Percentiles rank a stretch among this genome's conserved stretches.
Evolutionary conservation across 2,113 vertebrate genomes (phyloP).

Genomic region (Otis tarda): DNA sequence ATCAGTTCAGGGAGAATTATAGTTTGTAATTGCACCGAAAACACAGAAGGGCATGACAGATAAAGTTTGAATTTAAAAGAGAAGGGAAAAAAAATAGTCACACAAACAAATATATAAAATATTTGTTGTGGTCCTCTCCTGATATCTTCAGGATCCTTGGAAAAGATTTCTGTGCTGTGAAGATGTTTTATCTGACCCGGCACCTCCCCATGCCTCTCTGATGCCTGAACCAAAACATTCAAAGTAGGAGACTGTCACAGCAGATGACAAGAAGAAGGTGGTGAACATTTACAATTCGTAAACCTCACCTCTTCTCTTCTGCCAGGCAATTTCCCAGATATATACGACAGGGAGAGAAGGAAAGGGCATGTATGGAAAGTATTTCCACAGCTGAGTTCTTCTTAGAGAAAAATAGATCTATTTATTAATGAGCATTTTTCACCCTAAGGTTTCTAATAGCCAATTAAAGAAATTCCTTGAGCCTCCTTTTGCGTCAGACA

Average conservation of each 20-base stretch:
- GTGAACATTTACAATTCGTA: constrained; percentile 31
- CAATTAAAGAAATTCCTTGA: background rate
- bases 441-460: background rate
- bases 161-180: background rate
- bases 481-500: background rate
- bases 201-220: background rate
- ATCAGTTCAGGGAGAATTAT: background rate
- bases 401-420: background rate
- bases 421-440: constrained; percentile 12
- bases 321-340: background rate
- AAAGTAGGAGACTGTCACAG: background rate
- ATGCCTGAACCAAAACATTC: constrained; percentile 22
- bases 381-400: constrained; percentile 20
- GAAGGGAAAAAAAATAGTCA: background rate
- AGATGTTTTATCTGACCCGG: background rate
- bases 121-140: background rate
- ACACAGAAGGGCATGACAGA: background rate
- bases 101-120: background rate
- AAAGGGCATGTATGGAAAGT: background rate
- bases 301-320: constrained; percentile 18
- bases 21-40: background rate
- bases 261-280: background rate
- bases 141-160: background rate
- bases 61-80: background rate
- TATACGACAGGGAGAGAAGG: background rate